Conservation (phyloP, 2,797 vertebrate species). For the Astyanax mexicanus region DNA sequence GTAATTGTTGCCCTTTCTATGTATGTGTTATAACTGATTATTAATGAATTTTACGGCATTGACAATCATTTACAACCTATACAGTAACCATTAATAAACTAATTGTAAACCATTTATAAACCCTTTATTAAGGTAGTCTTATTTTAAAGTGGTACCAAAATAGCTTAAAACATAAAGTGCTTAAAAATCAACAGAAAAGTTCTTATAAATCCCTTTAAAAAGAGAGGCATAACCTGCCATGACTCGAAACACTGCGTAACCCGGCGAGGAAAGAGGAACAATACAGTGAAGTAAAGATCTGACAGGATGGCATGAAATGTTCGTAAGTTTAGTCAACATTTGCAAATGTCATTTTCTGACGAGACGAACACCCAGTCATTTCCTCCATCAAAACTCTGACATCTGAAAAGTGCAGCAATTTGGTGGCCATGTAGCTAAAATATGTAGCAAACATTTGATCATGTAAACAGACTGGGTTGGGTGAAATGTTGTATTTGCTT, state of each 20-base stretch:
- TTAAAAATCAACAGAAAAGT: neutral
- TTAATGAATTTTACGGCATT: too few species aligned
- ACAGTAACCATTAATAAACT: too few species aligned
- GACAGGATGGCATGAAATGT: slow-evolving; percentile 1
- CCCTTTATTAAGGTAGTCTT: too few species aligned
- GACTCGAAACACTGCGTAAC: neutral
- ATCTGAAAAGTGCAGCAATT: neutral
- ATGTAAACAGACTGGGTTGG: neutral
- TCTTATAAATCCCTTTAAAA: too few species aligned
- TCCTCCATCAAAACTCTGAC: slow-evolving; percentile 2
- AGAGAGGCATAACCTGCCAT: slow-evolving; percentile 3
- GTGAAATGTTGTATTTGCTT: neutral
- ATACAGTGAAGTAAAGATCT: neutral
- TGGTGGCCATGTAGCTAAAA: neutral
- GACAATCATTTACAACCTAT: too few species aligned
- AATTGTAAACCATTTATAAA: too few species aligned
- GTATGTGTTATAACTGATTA: too few species aligned
- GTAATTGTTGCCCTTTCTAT: too few species aligned
- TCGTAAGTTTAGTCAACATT: neutral
- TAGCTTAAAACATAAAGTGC: too few species aligned
- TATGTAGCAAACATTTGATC: neutral
- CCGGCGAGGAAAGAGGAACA: neutral
- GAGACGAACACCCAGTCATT: slow-evolving; percentile 8
- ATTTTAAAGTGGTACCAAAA: too few species aligned
- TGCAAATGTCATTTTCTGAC: slow-evolving; percentile 12